Evolutionary conservation across 2,888 invertebrate genomes (phyloP).

Genomic region (Branchellion lobata): DNA sequence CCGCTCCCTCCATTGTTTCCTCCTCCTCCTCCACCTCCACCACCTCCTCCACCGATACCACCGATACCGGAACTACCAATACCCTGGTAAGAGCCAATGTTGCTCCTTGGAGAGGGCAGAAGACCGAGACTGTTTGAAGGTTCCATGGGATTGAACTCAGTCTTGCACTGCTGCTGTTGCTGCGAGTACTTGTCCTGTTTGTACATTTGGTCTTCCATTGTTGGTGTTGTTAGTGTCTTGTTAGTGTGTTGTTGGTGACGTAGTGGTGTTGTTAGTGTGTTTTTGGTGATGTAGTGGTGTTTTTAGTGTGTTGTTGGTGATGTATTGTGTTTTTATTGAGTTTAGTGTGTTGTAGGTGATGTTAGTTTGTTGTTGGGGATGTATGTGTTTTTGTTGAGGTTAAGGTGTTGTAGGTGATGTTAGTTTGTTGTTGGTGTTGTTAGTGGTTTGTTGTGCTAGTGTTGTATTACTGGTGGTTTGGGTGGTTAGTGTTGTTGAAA

Average conservation of each 20-base stretch:
- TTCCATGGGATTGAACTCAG: slow-evolving; percentile 37
- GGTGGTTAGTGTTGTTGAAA: no score
- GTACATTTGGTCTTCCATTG: slow-evolving; percentile 36
- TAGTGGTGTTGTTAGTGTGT: no score
- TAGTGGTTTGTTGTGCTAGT: no score
- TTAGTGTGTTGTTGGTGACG: no score
- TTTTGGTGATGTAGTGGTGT: neutral
- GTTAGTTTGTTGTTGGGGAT: neutral
- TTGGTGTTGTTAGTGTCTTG: no score
- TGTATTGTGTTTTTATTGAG: neutral
- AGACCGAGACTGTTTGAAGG: slow-evolving; percentile 20
- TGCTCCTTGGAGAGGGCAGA: slow-evolving; percentile 25
- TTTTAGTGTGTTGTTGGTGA: neutral
- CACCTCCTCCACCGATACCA: slow-evolving; percentile 1
- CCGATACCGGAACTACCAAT: slow-evolving; percentile 13
- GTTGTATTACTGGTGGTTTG: no score
- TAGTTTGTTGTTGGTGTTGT: neutral
- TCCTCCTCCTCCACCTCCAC: neutral
- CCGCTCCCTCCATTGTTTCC: neutral
- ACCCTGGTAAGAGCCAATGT: slow-evolving; percentile 38
- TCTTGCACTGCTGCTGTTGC: slow-evolving; percentile 34
- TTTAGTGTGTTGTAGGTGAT: neutral
- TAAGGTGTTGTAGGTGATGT: neutral
- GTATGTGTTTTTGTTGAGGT: neutral
- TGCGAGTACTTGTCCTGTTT: slow-evolving; percentile 35